These are phyloP conservation scores for Agelas oroides DNA, from an alignment of 37 sponge, comb jelly and placozoan species.

Conservation along the genomic window DNA sequence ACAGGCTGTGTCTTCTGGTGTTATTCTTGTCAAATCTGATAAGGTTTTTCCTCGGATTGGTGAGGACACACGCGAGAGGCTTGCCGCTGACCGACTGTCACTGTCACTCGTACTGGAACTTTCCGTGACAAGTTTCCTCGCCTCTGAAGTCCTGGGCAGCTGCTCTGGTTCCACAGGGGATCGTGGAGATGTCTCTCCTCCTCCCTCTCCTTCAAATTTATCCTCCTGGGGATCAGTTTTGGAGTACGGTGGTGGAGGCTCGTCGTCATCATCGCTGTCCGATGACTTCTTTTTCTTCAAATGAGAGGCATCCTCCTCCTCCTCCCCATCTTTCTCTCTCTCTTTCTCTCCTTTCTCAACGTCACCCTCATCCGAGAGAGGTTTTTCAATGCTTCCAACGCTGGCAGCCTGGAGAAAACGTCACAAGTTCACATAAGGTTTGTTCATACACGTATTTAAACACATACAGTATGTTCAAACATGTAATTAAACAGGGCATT, in stretches of 20 bases:
- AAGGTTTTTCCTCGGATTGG: neutral
- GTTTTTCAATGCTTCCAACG: conserved; percentile 1
- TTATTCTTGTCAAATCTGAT: conserved; percentile 39
- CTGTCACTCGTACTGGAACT: neutral
- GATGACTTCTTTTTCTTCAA: conserved; percentile 35
- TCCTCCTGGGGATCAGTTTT: conserved; percentile 47
- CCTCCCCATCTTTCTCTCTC: neutral
- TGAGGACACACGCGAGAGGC: conserved; percentile 31
- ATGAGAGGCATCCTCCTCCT: conserved; percentile 9
- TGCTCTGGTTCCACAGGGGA: neutral
- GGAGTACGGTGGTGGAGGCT: conserved; percentile 61
- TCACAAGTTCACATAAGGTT: neutral
- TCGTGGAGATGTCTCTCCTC: neutral
- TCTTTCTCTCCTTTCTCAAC: conserved; percentile 20
- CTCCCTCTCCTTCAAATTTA: conserved; percentile 9
- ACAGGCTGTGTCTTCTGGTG: conserved; percentile 35
- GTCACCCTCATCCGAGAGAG: neutral
- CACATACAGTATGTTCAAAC: conserved; percentile 4
- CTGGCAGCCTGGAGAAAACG: neutral
- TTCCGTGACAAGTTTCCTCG: neutral
- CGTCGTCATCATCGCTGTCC: conserved; percentile 50
- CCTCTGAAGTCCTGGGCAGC: neutral
- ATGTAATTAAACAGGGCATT: no score
- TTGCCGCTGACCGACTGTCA: conserved; percentile 1
- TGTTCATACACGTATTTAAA: neutral